Evolutionary conservation across 1,140 invertebrate species (phyloP).

Genomic region (Pseudomyrmex flavicornis): DNA sequence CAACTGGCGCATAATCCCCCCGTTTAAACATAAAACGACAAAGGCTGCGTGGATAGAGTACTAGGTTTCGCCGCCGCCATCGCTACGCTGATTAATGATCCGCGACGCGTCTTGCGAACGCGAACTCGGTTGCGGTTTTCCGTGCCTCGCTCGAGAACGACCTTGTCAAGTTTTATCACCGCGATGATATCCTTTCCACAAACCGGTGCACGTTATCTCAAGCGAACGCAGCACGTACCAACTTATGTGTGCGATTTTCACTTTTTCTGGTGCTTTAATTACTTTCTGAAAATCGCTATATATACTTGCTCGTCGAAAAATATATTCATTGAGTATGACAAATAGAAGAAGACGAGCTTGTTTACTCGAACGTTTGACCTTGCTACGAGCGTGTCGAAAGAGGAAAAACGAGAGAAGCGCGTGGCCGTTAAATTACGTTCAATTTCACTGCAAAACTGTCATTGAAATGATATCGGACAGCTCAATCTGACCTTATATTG

Average conservation of each 20-base stretch:
- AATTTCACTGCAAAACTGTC: no score
- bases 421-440: no score
- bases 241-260: no score
- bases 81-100: conserved; percentile 67
- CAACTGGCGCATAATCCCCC: conserved; percentile 24
- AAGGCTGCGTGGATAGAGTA: conserved; percentile 22
- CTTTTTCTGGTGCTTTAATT: background rate
- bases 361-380: no score
- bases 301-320: no score
- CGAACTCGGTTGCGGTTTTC: conserved; percentile 45
- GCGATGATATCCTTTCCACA: conserved; percentile 37
- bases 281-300: no score
- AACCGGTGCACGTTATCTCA: background rate
- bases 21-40: conserved; percentile 57
- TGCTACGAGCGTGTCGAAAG: no score
- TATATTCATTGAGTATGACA: no score
- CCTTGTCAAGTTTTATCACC: conserved; percentile 66
- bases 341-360: no score
- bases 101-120: conserved; percentile 69
- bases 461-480: no score
- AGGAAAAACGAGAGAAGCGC: no score
- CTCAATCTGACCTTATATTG: no score
- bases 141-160: conserved; percentile 51
- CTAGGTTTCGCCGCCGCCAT: conserved; percentile 47
- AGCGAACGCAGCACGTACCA: background rate